Conservation (phyloP, 1,140 invertebrate species). For the Megalonaias nervosa region DNA sequence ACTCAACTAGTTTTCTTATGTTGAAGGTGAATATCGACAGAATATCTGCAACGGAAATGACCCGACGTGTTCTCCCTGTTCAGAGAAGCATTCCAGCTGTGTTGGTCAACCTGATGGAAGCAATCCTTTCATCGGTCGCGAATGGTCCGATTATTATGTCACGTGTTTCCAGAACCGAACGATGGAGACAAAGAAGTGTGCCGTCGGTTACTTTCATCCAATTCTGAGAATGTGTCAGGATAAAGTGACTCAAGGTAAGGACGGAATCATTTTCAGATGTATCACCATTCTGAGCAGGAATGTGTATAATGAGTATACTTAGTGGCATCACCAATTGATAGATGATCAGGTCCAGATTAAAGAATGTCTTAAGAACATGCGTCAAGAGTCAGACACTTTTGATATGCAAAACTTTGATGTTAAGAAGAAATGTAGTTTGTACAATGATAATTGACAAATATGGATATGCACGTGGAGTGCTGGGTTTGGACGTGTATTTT, state of each 20-base stretch:
- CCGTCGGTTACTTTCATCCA: conserved; percentile 28
- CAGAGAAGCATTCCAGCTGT: conserved; percentile 39
- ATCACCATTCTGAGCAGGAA: not conserved
- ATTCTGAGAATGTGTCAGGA: conserved; percentile 23
- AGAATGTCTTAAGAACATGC: no score
- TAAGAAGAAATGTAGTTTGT: no score
- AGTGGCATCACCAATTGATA: no score
- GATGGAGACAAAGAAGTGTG: conserved; percentile 27
- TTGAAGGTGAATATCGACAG: conserved; percentile 45
- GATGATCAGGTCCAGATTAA: no score
- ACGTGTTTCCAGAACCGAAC: conserved; percentile 41
- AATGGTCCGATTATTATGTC: conserved; percentile 39
- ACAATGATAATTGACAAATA: no score
- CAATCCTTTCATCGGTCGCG: conserved; percentile 26
- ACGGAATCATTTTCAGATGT: not conserved
- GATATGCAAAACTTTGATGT: no score
- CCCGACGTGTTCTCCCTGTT: conserved; percentile 31
- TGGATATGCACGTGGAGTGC: no score
- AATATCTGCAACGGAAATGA: conserved; percentile 30
- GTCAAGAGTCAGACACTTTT: no score
- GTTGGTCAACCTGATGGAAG: conserved; percentile 33
- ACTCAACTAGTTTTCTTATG: not conserved
- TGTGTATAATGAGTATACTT: no score
- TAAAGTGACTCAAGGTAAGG: conserved; percentile 14
- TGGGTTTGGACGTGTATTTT: no score